Evolutionary conservation across 2,113 vertebrate species (phyloP).

Genomic region (Circaetus gallicus): DNA sequence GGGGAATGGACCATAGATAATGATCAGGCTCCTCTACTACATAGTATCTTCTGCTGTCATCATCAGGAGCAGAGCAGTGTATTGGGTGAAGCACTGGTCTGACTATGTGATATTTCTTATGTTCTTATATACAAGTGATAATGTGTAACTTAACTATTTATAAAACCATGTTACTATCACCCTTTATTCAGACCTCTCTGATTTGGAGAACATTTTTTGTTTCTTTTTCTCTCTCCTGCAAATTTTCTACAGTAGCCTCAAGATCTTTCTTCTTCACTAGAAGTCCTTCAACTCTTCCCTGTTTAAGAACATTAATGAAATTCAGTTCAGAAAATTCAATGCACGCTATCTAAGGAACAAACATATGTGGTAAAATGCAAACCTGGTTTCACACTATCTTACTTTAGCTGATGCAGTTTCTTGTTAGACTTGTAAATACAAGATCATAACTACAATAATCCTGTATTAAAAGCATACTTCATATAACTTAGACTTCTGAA

Average conservation of each 20-base stretch:
- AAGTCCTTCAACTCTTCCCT: constrained; percentile 71
- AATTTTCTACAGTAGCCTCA: constrained; percentile 67
- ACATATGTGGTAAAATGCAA: background rate
- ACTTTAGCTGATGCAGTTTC: background rate
- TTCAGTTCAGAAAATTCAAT: background rate
- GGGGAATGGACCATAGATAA: background rate
- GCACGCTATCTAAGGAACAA: background rate
- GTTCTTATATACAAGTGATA: background rate
- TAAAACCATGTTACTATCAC: background rate
- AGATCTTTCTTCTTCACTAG: constrained; percentile 68
- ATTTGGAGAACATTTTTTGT: constrained; percentile 54
- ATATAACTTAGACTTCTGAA: background rate
- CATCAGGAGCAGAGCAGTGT: background rate
- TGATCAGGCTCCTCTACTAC: background rate
- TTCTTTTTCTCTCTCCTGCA: constrained; percentile 70
- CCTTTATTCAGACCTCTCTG: constrained; percentile 72
- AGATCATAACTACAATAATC: background rate
- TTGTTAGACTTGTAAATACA: background rate
- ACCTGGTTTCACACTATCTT: background rate
- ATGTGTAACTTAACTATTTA: background rate
- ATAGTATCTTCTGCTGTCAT: background rate
- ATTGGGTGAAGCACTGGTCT: background rate
- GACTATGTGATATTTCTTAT: background rate
- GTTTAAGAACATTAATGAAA: constrained; percentile 35
- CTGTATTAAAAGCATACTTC: background rate